Percentiles rank a stretch among this genome's conserved stretches.
Conservation (phyloP, 1,140 invertebrate species). For the Rhynchophorus ferrugineus region DNA sequence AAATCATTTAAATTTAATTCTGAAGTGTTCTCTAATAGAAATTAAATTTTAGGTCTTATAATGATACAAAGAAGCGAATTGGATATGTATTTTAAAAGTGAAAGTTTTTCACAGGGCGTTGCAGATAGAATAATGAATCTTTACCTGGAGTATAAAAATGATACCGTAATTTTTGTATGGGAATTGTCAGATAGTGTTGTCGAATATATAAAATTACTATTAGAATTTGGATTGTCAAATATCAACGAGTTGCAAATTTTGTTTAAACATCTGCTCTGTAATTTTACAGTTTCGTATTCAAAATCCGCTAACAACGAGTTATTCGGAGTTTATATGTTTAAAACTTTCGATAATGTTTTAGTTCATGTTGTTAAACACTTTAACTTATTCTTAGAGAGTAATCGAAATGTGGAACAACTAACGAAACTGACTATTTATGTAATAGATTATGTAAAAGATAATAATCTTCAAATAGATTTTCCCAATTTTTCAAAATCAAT, state of each 20-base stretch:
- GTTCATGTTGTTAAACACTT: conserved; percentile 19
- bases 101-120: conserved; percentile 8
- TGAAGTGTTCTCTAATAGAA: too few relatives aligned
- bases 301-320: too few relatives aligned
- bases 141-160: conserved; percentile 2
- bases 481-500: too few relatives aligned
- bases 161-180: conserved; percentile 11
- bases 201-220: conserved; percentile 13
- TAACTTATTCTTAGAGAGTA: conserved; percentile 17
- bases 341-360: conserved; percentile 19
- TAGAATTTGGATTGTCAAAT: conserved; percentile 24
- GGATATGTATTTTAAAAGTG: neutral
- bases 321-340: conserved; percentile 23
- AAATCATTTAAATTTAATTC: too few relatives aligned
- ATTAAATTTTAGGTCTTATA: conserved; percentile 12
- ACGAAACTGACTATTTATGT: conserved; percentile 4
- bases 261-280: conserved; percentile 19
- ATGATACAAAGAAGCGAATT: conserved; percentile 6
- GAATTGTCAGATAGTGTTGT: conserved; percentile 20
- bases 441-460: conserved; percentile 6
- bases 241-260: conserved; percentile 14
- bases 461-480: conserved; percentile 3
- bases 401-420: neutral
- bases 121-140: conserved; percentile 10
- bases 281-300: too few relatives aligned